A percentile compares a stretch with the other conserved stretches of the same genome.
phyloP scores from a whole-genome alignment of 2,888 invertebrate species.

The Antitype chi region DNA sequence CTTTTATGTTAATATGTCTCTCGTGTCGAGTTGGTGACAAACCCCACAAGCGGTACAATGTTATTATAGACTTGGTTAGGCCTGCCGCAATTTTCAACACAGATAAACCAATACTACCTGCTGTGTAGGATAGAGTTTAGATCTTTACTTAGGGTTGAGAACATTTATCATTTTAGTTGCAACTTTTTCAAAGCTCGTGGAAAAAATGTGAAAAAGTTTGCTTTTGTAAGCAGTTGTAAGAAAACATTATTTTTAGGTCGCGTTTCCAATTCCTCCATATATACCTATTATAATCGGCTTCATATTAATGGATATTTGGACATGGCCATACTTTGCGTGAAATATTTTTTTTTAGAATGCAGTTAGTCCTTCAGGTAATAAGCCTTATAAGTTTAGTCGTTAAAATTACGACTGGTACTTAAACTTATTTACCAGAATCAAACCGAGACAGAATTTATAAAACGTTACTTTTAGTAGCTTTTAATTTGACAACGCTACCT shows the following conservation, averaged over 20 bases:
- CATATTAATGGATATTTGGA: background rate
- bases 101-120: no score
- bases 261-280: background rate
- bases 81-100: background rate
- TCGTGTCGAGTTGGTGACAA: no score
- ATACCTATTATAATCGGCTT: background rate
- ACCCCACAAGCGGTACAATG: background rate
- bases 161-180: background rate
- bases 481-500: background rate
- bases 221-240: background rate
- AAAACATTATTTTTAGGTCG: background rate
- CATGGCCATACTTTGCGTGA: background rate
- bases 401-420: background rate
- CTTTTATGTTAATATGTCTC: no score
- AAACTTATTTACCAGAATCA: background rate
- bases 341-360: background rate
- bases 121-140: background rate
- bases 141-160: background rate
- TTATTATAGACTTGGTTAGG: background rate
- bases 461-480: background rate
- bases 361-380: background rate
- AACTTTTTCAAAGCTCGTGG: background rate
- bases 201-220: background rate
- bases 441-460: background rate
- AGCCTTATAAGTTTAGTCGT: background rate